Base-by-base conservation (phyloP, 1,140 invertebrate genomes). In the Contarinia nasturtii region DNA sequence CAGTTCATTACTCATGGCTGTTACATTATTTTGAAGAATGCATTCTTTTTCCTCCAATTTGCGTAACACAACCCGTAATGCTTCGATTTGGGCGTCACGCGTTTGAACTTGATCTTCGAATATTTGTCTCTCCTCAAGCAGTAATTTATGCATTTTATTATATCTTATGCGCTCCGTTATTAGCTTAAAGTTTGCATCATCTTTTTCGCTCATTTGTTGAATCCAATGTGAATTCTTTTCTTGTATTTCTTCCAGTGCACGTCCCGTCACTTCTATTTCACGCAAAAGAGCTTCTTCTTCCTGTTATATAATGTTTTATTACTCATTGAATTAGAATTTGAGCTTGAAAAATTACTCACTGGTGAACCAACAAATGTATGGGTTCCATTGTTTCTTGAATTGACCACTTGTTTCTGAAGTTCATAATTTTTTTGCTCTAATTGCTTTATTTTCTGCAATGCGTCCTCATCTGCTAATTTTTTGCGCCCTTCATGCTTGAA, bases 171-270 rank as follows among this genome's bases (percentile, higher is more conserved):
- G 65, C 58, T 99, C 95, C 0, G 91, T 92, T 92, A 98, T 98
- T 0, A 98, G 76, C 67, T 98, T 98, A 58, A 99, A 97, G 67
- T 98, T 98, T 2, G 94, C 93, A 62, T 99, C 94, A 63, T 98
- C 95, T 58, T 98, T 98, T 61, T 98, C 94, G 2, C 90, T 68
- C 15, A 98, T 66, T 64, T 98, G 93, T 57, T 97, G 91, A 45
- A 98, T 87, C 11, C 98, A 71, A 22, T 94, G 69, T 0, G 88
- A 89, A 68, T 98, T 98, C 65, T 98, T 92, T 60, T 98, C 93
- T 66, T 98, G 93, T 91, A 98, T 96, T 58, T 98, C 93, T 67
- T 98, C 94, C 63, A 96, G 98, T 0, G 95, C 95, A 66, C 96
- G 92, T 0, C 94, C 94, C 0, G 93, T 99, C 1, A 97, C 91